Percentiles rank a stretch among this genome's conserved stretches.
These are phyloP conservation scores for Ectemnius lituratus DNA, from an alignment of 2,888 invertebrate species.

Conservation along the genomic window DNA sequence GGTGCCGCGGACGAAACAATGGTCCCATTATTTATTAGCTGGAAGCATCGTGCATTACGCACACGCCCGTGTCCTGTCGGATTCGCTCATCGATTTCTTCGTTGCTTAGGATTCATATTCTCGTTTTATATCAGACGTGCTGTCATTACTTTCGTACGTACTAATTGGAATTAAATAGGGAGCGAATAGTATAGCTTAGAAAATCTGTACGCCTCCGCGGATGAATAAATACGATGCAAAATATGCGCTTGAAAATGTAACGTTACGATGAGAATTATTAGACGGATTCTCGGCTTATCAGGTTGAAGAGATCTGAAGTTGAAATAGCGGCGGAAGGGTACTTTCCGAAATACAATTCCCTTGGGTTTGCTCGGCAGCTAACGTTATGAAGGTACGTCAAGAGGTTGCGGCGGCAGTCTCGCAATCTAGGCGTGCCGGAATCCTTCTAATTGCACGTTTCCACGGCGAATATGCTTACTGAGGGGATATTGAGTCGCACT, in stretches of 20 bases:
- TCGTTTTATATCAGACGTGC: neutral
- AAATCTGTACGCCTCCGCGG: no score
- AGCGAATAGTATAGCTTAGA: no score
- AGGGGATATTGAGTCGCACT: neutral
- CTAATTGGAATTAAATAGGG: no score
- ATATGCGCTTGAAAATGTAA: neutral
- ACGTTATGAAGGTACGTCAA: neutral
- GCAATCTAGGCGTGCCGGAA: neutral
- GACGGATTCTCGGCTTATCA: no score
- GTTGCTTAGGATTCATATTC: conserved; percentile 30
- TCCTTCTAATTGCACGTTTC: conserved; percentile 13
- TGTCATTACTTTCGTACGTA: neutral
- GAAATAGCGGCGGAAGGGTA: no score
- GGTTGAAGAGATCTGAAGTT: no score
- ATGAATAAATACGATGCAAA: no score
- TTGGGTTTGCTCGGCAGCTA: no score
- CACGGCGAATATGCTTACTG: neutral
- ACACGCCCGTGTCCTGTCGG: conserved; percentile 47
- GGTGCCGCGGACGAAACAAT: conserved; percentile 63
- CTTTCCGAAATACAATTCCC: no score
- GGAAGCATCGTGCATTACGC: conserved; percentile 64
- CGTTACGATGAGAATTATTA: no score
- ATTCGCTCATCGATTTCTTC: conserved; percentile 44
- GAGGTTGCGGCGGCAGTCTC: conserved; percentile 1
- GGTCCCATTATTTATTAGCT: conserved; percentile 69